Evolutionary conservation across 2,797 vertebrate genomes (phyloP).

Genomic region (Channallabes apus): DNA sequence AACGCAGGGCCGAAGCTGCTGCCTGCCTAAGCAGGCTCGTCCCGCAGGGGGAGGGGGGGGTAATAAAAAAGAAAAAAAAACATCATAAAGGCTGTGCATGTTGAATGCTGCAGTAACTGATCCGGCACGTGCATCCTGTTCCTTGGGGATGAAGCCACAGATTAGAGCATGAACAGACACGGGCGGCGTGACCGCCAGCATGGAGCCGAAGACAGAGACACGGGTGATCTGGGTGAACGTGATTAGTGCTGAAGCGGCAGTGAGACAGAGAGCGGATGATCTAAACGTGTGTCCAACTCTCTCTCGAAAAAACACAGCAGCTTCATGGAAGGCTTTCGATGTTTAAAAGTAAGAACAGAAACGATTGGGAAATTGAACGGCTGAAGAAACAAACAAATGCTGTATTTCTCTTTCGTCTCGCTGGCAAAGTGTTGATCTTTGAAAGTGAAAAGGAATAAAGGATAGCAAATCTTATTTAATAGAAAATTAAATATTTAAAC

Average conservation of each 20-base stretch:
- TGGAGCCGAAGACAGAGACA: background rate
- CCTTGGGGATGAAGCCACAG: background rate
- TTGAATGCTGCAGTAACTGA: slow-evolving; percentile 17
- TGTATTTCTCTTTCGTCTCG: background rate
- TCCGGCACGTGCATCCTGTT: background rate
- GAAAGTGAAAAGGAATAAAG: background rate
- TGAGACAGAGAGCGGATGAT: slow-evolving; percentile 4
- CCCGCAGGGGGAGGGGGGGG: background rate
- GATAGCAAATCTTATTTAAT: too few species aligned
- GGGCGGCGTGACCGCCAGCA: background rate
- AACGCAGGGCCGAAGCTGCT: background rate
- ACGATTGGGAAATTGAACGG: too few species aligned
- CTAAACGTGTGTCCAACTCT: background rate
- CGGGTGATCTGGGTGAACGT: background rate
- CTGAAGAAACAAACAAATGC: background rate
- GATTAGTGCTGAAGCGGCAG: slow-evolving; percentile 13
- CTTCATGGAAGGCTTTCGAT: background rate
- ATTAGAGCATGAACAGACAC: slow-evolving; percentile 14
- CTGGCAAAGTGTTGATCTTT: background rate
- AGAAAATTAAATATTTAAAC: too few species aligned
- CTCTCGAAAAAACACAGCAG: background rate
- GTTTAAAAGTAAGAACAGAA: background rate
- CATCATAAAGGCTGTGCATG: background rate
- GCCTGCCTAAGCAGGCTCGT: background rate
- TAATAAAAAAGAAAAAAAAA: background rate